These are phyloP conservation scores for Jaculus jaculus DNA, from an alignment of 2,113 vertebrate genomes.

Conservation along the genomic window DNA sequence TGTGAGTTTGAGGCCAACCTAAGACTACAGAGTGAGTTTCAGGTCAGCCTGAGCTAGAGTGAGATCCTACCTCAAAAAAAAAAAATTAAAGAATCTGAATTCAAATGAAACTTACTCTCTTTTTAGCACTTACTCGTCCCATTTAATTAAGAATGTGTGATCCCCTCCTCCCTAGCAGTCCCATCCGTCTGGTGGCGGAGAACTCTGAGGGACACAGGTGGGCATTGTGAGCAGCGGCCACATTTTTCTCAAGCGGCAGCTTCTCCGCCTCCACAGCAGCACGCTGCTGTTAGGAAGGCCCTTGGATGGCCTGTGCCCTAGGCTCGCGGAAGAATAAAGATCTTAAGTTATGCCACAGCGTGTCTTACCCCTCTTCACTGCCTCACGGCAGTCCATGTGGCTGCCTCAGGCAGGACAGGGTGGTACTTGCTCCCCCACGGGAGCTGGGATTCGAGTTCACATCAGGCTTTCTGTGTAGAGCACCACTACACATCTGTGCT, in stretches of 20 bases:
- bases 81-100: no score
- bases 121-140: not conserved
- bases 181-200: not conserved
- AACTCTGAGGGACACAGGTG: not conserved
- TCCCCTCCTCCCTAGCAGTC: not conserved
- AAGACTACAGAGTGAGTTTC: no score
- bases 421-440: conserved; percentile 29
- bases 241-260: conserved; percentile 55
- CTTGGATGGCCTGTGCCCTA: not conserved
- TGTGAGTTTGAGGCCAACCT: no score
- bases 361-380: not conserved
- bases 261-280: not conserved
- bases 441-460: conserved; percentile 58
- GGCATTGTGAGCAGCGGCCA: conserved; percentile 43
- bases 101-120: not conserved
- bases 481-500: conserved; percentile 46
- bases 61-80: no score
- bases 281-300: fast-evolving
- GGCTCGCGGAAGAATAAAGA: not conserved
- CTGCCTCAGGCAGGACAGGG: fast-evolving
- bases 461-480: conserved; percentile 48
- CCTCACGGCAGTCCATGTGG: not conserved
- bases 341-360: fast-evolving
- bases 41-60: no score
- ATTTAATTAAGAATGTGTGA: not conserved